Percentiles rank a stretch among this genome's conserved stretches.
These are phyloP conservation scores for Pachymerium ferrugineum DNA, from an alignment of 2,888 invertebrate species.

Conservation along the genomic window DNA sequence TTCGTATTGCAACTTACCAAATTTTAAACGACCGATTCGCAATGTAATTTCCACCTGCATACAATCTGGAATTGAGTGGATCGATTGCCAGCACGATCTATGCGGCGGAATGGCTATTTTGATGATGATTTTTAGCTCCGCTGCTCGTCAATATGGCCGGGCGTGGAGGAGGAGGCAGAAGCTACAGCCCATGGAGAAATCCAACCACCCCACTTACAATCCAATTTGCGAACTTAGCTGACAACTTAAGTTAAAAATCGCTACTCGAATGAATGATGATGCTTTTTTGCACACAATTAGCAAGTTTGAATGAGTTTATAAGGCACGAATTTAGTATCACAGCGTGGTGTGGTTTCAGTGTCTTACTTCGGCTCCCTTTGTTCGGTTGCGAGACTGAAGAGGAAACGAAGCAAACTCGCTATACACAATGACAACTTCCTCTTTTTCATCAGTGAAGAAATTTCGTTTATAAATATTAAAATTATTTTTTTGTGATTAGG, in stretches of 20 bases:
- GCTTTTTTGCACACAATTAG: background rate
- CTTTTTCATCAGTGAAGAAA: background rate
- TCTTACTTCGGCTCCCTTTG: conserved; percentile 25
- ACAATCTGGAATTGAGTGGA: background rate
- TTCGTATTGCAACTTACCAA: conserved; percentile 1
- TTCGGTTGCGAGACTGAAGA: conserved; percentile 22
- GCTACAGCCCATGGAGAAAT: conserved; percentile 29
- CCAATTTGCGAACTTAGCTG: background rate
- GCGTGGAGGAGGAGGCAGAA: conserved; percentile 31
- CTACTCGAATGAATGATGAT: background rate
- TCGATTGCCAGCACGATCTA: conserved; percentile 25
- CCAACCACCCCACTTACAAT: conserved; percentile 13
- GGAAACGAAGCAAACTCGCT: conserved; percentile 16
- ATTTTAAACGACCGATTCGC: background rate
- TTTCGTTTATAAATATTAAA: background rate
- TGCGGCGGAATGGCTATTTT: conserved; percentile 11
- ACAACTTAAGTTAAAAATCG: background rate
- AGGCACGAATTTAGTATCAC: conserved; percentile 7
- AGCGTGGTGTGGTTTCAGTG: conserved; percentile 6
- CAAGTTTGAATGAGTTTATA: background rate
- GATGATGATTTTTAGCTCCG: conserved; percentile 6
- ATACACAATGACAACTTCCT: conserved; percentile 12
- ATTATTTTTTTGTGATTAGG: background rate
- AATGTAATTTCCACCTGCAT: background rate
- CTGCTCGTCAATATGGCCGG: conserved; percentile 31